These are phyloP conservation scores for Noctilio leporinus DNA, from an alignment of 2,113 vertebrate species.

Conservation along the genomic window DNA sequence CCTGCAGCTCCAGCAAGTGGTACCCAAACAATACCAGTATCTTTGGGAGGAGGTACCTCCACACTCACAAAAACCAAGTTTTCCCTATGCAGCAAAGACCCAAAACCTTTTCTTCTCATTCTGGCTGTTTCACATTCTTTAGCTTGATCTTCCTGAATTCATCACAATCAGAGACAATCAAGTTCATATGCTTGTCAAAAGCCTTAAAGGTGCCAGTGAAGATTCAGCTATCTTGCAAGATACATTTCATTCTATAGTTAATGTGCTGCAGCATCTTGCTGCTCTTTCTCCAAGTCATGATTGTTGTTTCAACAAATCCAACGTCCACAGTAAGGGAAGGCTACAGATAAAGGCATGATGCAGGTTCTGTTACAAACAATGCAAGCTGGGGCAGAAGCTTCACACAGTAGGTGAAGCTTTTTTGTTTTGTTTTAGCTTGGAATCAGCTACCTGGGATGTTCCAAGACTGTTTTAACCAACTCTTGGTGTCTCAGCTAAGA, in stretches of 20 bases:
- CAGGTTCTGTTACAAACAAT: slow-evolving; percentile 42
- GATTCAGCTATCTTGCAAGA: slow-evolving; percentile 94
- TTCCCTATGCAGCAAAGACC: slow-evolving; percentile 92
- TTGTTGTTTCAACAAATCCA: slow-evolving; percentile 46
- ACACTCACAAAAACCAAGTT: slow-evolving; percentile 98
- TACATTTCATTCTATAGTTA: slow-evolving; percentile 96
- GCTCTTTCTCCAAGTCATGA: slow-evolving; percentile 94
- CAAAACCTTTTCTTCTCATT: slow-evolving; percentile 96
- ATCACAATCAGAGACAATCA: slow-evolving; percentile 97
- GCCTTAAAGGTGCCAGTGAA: slow-evolving; percentile 98
- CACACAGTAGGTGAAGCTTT: neutral
- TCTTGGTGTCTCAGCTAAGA: no score
- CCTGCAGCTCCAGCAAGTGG: slow-evolving; percentile 96
- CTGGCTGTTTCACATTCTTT: slow-evolving; percentile 97
- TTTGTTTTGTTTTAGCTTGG: neutral
- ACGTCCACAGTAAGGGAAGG: slow-evolving; percentile 5
- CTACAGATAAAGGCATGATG: slow-evolving; percentile 49
- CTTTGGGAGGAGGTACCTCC: slow-evolving; percentile 95
- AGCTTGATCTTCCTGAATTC: slow-evolving; percentile 99
- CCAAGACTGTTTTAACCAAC: no score
- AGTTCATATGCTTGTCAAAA: slow-evolving; percentile 99
- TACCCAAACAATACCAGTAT: slow-evolving; percentile 95
- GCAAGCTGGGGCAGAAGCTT: slow-evolving; percentile 47
- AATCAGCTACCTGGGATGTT: neutral
- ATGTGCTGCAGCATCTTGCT: slow-evolving; percentile 99